Conservation (phyloP, 2,888 invertebrate genomes). For the Polyommatus icarus region DNA sequence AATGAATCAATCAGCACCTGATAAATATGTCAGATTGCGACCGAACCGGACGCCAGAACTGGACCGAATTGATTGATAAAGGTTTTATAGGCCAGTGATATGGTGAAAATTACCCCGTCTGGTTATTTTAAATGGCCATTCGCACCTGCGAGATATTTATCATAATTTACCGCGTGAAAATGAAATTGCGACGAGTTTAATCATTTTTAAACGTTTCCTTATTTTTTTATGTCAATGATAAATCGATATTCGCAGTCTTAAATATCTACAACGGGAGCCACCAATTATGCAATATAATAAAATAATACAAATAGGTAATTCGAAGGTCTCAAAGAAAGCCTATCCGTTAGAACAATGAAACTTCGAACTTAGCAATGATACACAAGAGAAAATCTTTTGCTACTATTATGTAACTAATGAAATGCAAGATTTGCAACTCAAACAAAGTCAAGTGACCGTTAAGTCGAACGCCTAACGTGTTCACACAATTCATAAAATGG, state of each 20-base stretch:
- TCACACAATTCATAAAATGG: slow-evolving; percentile 29
- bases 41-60: slow-evolving; percentile 35
- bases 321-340: no score
- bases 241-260: neutral
- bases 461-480: slow-evolving; percentile 13
- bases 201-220: slow-evolving; percentile 19
- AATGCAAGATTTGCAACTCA: slow-evolving; percentile 12
- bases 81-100: slow-evolving; percentile 35
- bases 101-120: slow-evolving; percentile 28
- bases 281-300: neutral
- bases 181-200: slow-evolving; percentile 1
- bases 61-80: slow-evolving; percentile 37
- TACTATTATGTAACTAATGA: neutral
- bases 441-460: slow-evolving; percentile 17
- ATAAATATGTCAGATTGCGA: slow-evolving; percentile 34
- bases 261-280: neutral
- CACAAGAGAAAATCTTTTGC: neutral
- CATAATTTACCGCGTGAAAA: slow-evolving; percentile 18
- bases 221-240: slow-evolving; percentile 7
- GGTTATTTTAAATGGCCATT: slow-evolving; percentile 21
- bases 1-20: slow-evolving; percentile 36
- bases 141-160: slow-evolving; percentile 24
- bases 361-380: neutral
- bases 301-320: neutral
- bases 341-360: no score